These are phyloP conservation scores for Serinus canaria DNA, from an alignment of 2,113 vertebrate species.

Conservation along the genomic window DNA sequence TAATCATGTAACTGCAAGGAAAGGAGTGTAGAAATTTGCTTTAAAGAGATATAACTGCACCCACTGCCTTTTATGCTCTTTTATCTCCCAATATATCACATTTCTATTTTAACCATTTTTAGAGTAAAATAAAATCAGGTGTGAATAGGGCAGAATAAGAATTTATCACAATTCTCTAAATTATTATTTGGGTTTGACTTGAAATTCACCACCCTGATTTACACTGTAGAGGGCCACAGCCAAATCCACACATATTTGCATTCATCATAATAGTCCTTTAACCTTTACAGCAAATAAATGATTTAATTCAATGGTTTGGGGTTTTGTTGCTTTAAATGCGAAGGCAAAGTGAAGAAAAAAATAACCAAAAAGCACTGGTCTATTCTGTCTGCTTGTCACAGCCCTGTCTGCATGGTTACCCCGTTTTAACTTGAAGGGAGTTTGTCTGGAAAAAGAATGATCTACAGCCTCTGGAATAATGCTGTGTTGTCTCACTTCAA, in stretches of 20 bases:
- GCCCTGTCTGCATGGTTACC: neutral
- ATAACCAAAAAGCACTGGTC: neutral
- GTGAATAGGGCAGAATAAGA: neutral
- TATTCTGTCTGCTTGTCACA: neutral
- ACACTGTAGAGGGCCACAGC: neutral
- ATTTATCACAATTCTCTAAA: neutral
- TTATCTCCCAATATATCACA: neutral
- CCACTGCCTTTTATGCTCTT: neutral
- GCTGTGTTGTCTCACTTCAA: neutral
- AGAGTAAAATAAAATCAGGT: neutral
- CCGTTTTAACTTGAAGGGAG: neutral
- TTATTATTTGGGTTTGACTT: neutral
- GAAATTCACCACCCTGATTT: neutral
- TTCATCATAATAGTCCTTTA: neutral
- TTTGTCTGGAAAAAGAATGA: neutral
- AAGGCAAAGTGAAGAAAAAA: neutral
- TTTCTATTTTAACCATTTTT: neutral
- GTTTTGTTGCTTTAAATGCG: neutral
- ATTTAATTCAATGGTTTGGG: neutral
- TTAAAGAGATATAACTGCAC: neutral
- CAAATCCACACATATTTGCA: neutral
- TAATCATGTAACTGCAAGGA: neutral
- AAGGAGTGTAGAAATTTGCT: neutral
- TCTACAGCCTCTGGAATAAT: neutral
- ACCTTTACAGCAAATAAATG: neutral